These are phyloP conservation scores for Chiroxiphia lanceolata DNA, from an alignment of 2,797 vertebrate genomes.

Conservation along the genomic window DNA sequence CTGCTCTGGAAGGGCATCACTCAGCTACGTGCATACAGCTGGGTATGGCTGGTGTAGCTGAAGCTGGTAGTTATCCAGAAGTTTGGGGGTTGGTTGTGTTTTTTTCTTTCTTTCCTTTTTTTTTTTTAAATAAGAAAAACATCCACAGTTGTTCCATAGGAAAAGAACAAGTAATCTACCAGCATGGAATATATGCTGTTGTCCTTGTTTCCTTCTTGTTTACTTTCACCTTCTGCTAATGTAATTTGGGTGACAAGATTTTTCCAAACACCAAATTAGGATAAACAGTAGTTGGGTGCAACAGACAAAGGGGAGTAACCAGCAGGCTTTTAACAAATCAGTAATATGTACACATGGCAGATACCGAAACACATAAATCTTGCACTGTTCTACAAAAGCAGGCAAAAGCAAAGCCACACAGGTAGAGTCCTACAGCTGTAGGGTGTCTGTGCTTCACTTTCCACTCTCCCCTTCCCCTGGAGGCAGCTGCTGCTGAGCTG, in stretches of 20 bases:
- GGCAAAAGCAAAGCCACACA: not conserved
- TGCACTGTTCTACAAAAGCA: not conserved
- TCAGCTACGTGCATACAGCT: not conserved
- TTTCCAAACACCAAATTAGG: conserved; percentile 3
- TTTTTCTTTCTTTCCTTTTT: not conserved
- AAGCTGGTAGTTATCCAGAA: conserved; percentile 8
- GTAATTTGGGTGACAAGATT: not conserved
- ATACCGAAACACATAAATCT: not conserved
- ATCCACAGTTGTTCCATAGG: not conserved
- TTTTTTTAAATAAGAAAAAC: not conserved
- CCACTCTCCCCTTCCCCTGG: not conserved
- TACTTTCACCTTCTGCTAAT: conserved; percentile 27
- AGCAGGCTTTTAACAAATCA: not conserved
- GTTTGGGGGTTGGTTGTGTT: not conserved
- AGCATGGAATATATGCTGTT: not conserved
- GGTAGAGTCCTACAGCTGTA: not conserved
- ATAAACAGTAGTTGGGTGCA: not conserved
- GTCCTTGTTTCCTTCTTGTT: conserved; percentile 15
- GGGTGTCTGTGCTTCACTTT: not conserved
- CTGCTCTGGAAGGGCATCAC: not conserved
- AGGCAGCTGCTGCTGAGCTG: not conserved
- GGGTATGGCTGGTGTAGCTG: conserved; percentile 7
- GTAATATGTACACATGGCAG: not conserved
- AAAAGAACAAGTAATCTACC: conserved; percentile 34
- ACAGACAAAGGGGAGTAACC: not conserved